Base-by-base conservation (phyloP, 2,797 vertebrate genomes). In the Acrossocheilus fasciatus region DNA sequence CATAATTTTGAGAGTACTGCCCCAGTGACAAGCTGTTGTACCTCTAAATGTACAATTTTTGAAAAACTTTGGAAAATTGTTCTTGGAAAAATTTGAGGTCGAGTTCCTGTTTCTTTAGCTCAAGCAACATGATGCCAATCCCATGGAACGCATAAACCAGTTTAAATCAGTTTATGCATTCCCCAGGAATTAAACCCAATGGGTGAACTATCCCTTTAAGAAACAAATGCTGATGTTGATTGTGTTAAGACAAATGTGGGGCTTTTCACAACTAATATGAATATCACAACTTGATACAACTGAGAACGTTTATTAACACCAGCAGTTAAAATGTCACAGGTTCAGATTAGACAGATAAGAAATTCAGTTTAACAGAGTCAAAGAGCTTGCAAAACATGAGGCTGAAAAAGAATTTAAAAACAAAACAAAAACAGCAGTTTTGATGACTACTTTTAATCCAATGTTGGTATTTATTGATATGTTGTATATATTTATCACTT, bases 21-120 rank as follows among this genome's bases (percentile, higher is more conserved):
- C n/a, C 20, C n/a, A 15, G 1, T 45, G 11, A 72, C 23, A 26
- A 73, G 12, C 23, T 47, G 70, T 47, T 26, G 20, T n/a, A 43
- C 11, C 23, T 14, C 11, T 72, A 72, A 43, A 43, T 6, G 43
- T 36, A 66, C 14, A 30, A 30, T 30, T 9, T 57, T 57, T 23
- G 20, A 7, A 66, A 34, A 8, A 8, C 0, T 34, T 8, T 34
- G 30, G 1, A 15, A 66, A 36, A 36, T 43, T 36, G 30, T 34
- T 68, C 15, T 68, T 36, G 30, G 30, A 68, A 6, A 86, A 66
- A 0, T 93, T 4, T 30, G 1, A 39, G 36, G 4, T 6, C 9
- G 64, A 45, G 69, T 73, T 73, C 12, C 70, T 45, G 2, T n/a
- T 73, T 45, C 12, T 73, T 41, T 72, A 26, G 41, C 41, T 73